These are phyloP conservation scores for Raja brachyura DNA, from an alignment of 2,113 vertebrate genomes.

Conservation along the genomic window DNA sequence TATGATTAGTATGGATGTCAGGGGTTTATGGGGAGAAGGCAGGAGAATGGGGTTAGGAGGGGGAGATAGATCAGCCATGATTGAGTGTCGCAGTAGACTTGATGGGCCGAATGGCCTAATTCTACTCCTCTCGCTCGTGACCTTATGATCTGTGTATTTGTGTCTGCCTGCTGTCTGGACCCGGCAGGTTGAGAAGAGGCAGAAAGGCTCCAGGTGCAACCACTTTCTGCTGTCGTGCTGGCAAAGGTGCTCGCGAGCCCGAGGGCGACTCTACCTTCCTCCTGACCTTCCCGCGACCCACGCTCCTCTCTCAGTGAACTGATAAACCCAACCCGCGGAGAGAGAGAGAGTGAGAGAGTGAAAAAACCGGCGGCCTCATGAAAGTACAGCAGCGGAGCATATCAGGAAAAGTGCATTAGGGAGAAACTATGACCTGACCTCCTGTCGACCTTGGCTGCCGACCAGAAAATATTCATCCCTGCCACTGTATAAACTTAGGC, in stretches of 20 bases:
- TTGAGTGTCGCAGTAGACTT: too few relatives aligned
- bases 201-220: slow-evolving; percentile 28
- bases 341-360: too few relatives aligned
- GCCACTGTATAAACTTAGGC: slow-evolving; percentile 12
- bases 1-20: too few relatives aligned
- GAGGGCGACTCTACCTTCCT: not conserved
- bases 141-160: too few relatives aligned
- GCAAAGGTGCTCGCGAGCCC: slow-evolving; percentile 14
- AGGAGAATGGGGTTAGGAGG: fast-evolving
- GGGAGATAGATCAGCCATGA: too few relatives aligned
- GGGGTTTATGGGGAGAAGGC: too few relatives aligned
- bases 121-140: too few relatives aligned
- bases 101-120: too few relatives aligned
- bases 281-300: slow-evolving; percentile 22
- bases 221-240: slow-evolving; percentile 17
- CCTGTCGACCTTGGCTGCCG: slow-evolving; percentile 20
- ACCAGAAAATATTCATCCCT: slow-evolving; percentile 29
- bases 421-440: slow-evolving; percentile 31
- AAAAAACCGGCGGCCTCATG: not conserved
- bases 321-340: not conserved
- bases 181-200: not conserved
- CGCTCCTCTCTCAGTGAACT: slow-evolving; percentile 20
- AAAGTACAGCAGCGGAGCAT: slow-evolving; percentile 8
- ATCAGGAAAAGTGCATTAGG: slow-evolving; percentile 34
- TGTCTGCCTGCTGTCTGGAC: slow-evolving; percentile 14